Evolutionary conservation across 2,888 invertebrate species (phyloP), one percentile per base, ranked within the genome.

Genomic region (Oscheius onirici): DNA sequence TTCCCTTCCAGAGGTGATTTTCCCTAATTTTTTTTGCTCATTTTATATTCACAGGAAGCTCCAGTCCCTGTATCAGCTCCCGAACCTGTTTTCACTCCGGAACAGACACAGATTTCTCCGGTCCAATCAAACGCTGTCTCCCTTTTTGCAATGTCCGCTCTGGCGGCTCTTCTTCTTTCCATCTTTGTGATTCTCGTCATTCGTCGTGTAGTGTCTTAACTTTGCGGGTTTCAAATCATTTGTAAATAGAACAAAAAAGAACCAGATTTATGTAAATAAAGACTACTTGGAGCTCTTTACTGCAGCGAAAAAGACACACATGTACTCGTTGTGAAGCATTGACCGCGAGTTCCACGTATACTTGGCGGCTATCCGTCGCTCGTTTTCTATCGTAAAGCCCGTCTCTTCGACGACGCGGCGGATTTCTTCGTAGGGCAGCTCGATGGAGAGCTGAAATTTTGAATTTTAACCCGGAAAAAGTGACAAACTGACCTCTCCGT

Each of bases 281-380:
- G 34, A 34, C 34, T 34, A 34, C 34, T 54, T 24, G 43, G 17
- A 22, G 3, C 51, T 13, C n/a, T 73, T 73, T n/a, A 41, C 68
- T 8, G 77, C 80, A 13, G 65, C 69, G 60, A 82, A 80, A 73
- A 73, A 82, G 5, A 72, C 79, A 65, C 82, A 82, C 13, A 61
- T 69, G 61, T 78, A 82, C 17, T 66, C 55, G 71, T 76, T 76
- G 26, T 72, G 72, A 1, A 80, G 72, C 82, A 82, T 82, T 0
- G 79, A 80, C 24, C 26, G 44, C 41, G 58, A 69, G 73, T 79
- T 78, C 24, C 68, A 73, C 0, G 79, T 75, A 44, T 79, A 80
- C 28, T 65, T 70, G 49, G 73, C 72, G 3, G 76, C 75, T 10
- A 77, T 76, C 44, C 63, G 44, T n/a, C 41, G 49, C 22, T 79